Evolutionary conservation across 2,888 invertebrate genomes (phyloP), one percentile per base, ranked within the genome.

Genomic region (Conistra vaccinii): DNA sequence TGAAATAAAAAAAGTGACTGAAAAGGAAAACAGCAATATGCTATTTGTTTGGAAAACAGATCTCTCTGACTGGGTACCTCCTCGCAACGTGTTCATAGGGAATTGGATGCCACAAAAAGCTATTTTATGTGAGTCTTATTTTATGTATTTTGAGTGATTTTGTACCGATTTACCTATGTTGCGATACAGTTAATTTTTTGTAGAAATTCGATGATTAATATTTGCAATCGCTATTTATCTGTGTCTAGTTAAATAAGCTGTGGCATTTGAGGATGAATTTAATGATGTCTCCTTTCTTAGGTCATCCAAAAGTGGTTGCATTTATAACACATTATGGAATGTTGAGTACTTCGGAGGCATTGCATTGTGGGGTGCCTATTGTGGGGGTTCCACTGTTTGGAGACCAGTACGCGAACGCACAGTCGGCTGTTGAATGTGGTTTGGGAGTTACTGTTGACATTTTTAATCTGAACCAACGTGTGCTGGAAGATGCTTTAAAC

Each of bases 21-120:
- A 81, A 69, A 81, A 78, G 9, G 12, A 35, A 35, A 96, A 67
- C 29, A 61, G 96, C 29, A 93, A 93, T 71, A 97, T 97, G 87
- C 96, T 96, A 73, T 97, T 98, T 23, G 92, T 98, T 69, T 98
- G 98, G 98, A 98, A 98, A 93, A 97, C 97, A 96, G 98, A 98
- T 89, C 97, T 97, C 1, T 95, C 96, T 0, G 91, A 98, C 89
- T 94, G 96, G 1, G 95, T 95, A 67, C 94, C 97, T 85, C 97
- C 98, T 0, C 90, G 94, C 26, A 98, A 98, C 89, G 96, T 98
- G 62, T 96, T 97, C 90, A 91, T 97, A n/a, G 96, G 95, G 83
- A 97, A 97, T 79, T 98, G 98, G 98, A 92, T 98, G 92, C 98
- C 98, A 0, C 98, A 98, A 88, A 97, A 97, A 73, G 98, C 98